A percentile compares a stretch with the other conserved stretches of the same genome.
phyloP scores from a whole-genome alignment of 1,140 invertebrate species.

The Drosophila elegans region DNA sequence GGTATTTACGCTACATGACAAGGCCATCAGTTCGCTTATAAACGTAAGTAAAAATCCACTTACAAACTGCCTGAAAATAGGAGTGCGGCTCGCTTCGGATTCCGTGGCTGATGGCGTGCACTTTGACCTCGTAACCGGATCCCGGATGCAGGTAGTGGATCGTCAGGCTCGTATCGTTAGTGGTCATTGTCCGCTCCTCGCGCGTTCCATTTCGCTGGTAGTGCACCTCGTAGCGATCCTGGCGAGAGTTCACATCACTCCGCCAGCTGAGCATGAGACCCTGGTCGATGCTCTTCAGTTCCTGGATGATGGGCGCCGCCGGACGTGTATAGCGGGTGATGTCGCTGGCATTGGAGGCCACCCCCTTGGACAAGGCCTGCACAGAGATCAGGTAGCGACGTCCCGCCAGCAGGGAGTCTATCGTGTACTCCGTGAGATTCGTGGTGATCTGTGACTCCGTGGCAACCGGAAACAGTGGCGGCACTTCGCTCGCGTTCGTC shows the following conservation, averaged over 20 bases:
- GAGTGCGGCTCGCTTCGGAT: slow-evolving; percentile 93
- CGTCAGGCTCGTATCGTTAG: slow-evolving; percentile 90
- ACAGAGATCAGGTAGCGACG: slow-evolving; percentile 95
- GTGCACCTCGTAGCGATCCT: slow-evolving; percentile 94
- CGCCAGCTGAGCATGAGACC: slow-evolving; percentile 96
- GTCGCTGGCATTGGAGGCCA: slow-evolving; percentile 91
- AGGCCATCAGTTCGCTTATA: too few relatives aligned
- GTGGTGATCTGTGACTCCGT: slow-evolving; percentile 88
- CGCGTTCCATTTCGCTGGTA: slow-evolving; percentile 93
- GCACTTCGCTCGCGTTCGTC: slow-evolving; percentile 87
- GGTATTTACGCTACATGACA: too few relatives aligned
- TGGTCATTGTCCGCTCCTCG: slow-evolving; percentile 87
- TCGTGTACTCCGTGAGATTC: slow-evolving; percentile 87
- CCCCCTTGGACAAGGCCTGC: slow-evolving; percentile 92
- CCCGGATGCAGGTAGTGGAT: slow-evolving; percentile 93
- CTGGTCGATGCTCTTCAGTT: slow-evolving; percentile 90
- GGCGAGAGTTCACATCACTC: slow-evolving; percentile 95
- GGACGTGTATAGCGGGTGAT: slow-evolving; percentile 92
- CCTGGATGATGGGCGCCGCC: slow-evolving; percentile 94
- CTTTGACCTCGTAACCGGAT: slow-evolving; percentile 94
- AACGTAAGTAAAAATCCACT: slow-evolving; percentile 84
- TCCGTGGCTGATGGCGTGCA: slow-evolving; percentile 94
- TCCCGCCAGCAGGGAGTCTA: slow-evolving; percentile 92
- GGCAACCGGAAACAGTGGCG: slow-evolving; percentile 85
- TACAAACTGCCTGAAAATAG: slow-evolving; percentile 95